Conservation (phyloP, 2,888 invertebrate genomes). For the Cantharis lateralis region DNA sequence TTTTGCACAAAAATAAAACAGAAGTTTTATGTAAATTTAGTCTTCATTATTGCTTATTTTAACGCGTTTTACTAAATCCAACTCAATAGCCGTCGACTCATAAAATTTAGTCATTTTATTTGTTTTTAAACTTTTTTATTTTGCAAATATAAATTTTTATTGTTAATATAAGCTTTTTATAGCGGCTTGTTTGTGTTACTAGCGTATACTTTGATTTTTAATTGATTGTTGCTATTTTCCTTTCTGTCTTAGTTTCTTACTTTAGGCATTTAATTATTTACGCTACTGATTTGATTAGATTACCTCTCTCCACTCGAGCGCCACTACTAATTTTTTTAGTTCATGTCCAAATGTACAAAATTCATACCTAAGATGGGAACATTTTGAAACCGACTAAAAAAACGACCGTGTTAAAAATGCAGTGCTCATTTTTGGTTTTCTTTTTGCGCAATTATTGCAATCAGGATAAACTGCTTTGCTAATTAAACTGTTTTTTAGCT, state of each 20-base stretch:
- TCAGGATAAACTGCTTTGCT: too few species aligned
- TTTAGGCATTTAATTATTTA: not conserved
- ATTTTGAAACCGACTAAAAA: too few species aligned
- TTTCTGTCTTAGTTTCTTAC: not conserved
- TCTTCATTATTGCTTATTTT: not conserved
- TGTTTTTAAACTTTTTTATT: not conserved
- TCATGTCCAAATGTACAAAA: too few species aligned
- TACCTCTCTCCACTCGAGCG: not conserved
- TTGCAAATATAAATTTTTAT: not conserved
- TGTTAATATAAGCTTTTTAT: not conserved
- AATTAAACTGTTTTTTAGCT: too few species aligned
- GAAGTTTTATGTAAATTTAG: not conserved
- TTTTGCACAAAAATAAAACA: not conserved
- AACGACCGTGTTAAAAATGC: too few species aligned
- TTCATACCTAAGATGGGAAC: too few species aligned
- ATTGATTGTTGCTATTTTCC: not conserved
- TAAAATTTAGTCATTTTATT: not conserved
- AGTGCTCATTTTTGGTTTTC: too few species aligned
- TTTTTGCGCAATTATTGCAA: too few species aligned
- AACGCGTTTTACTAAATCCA: not conserved
- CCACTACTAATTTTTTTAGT: too few species aligned
- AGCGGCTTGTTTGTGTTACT: not conserved
- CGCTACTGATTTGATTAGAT: not conserved
- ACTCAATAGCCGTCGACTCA: not conserved
- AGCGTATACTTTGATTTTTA: not conserved